Base-by-base conservation (phyloP, 2,888 invertebrate species). In the Diloba caeruleocephala region DNA sequence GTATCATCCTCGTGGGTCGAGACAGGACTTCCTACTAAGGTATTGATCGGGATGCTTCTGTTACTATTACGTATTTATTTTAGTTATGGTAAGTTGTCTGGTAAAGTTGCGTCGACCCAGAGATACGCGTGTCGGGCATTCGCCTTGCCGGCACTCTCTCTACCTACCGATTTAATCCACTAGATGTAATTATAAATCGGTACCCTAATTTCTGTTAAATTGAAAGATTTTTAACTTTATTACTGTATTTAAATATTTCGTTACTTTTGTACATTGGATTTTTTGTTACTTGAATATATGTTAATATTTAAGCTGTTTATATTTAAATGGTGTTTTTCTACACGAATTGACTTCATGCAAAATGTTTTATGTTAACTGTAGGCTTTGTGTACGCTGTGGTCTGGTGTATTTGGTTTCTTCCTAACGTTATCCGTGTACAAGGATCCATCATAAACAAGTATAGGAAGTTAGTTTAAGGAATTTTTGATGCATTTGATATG, bases 401-500 rank as follows among this genome's bases (percentile, higher is more conserved):
- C 86, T 84, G 90, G 85, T 89, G 87, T 87, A 84, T 88, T 89
- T 82, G 84, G 87, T 90, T 89, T 87, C 84, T 85, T 88, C 84
- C 88, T 88, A 84, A 85, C 83, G 84, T 87, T 85, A 86, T 83
- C 88, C 84, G 83, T 87, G 83, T 88, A 87, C 80, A 82, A 87
- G 76, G 82, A 82, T 86, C 87, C 86, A 86, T 87, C 83, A 85
- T 86, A 89, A 91, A 90, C 85, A 80, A 78, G 82, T 84, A 85
- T 89, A 88, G 87, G 85, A 72, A 81, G 82, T 85, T 88, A 91
- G 87, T 91, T 83, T 92, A 93, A 93, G 93, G 90, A 92, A 92
- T 93, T 93, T 93, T 93, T 91, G 92, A 93, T 90, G 93, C 93
- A 93, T 93, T 93, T 93, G 93, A 91, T 90, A 91, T 90, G 85